Base-by-base conservation (phyloP, 92 coral and sea anemone species). In the Palythoa caribaeorum region DNA sequence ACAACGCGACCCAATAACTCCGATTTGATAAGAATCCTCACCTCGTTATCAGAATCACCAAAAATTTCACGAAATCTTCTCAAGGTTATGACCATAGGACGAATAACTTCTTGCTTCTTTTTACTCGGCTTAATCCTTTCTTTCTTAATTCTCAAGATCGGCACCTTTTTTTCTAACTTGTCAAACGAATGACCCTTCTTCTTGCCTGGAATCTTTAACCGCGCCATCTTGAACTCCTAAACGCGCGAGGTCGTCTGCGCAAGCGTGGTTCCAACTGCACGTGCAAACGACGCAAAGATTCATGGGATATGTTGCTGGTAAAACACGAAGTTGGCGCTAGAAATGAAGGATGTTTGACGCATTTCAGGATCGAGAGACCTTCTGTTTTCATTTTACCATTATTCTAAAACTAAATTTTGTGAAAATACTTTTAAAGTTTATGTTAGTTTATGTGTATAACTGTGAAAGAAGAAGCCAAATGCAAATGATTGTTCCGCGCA, bases 21-120 rank as follows among this genome's bases (percentile, higher is more conserved):
- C 66, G 51, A 60, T 74, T 55, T 15, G 6, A 50, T 40, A 71
- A 79, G 66, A 59, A 68, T 59, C 86, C 86, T 81, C 95, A 96
- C 99, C 98, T 96, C 99, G 83, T 96, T 98, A 83, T 96, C 99
- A 66, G 99, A 96, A 92, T 91, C 95, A 83, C 99, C 99, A 92
- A 96, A 96, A 84, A 96, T 96, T 92, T 96, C 95, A 72, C 96
- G 93, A 75, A 90, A 96, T 90, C 91, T 89, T 62, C 95, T 96
- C 37, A 89, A 90, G 17, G 98, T 89, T 52, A 96, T 95, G 51
- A 88, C 93, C 84, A 92, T 90, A 54, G 98, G 98, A 55, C 77
- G 84, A 59, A 85, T 91, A 20, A 72, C 71, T 85, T 83, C 84
- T 38, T 84, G 69, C 28, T 77, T 83, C 70, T 90, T 60, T 73